Percentiles rank a stretch among this genome's conserved stretches.
Conservation (phyloP, 2,113 vertebrate species). For the Glaucidium brasilianum region DNA sequence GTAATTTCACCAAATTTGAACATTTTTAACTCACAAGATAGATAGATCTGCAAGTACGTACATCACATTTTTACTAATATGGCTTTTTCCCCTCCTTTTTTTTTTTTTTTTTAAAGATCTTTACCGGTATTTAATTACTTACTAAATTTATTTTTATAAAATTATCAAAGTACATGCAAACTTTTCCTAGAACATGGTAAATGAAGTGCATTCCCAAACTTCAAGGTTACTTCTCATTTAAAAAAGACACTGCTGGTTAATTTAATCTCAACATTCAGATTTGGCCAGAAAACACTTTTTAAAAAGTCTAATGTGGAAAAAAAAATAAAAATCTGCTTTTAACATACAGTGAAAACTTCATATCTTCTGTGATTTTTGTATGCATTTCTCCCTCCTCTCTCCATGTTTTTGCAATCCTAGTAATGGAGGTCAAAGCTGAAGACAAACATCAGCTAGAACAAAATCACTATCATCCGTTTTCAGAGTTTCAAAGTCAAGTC, state of each 20-base stretch:
- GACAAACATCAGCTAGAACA: not conserved
- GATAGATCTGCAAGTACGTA: conserved; percentile 58
- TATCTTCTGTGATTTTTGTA: not conserved
- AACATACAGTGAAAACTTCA: not conserved
- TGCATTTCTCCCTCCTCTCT: not conserved
- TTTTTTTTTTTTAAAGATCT: conserved; percentile 18
- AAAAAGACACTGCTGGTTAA: conserved; percentile 41
- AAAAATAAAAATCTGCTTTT: not conserved
- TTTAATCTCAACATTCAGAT: conserved; percentile 30
- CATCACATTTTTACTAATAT: conserved; percentile 75
- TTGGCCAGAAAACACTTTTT: not conserved
- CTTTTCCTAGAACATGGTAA: conserved; percentile 32
- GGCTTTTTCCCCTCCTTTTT: conserved; percentile 73
- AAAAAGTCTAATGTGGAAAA: not conserved
- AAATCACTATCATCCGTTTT: not conserved
- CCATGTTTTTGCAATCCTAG: not conserved
- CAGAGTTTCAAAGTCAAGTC: not conserved
- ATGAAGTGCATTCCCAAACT: conserved; percentile 22
- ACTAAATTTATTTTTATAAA: conserved; percentile 65
- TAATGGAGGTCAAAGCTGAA: not conserved
- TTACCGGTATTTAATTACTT: conserved; percentile 59
- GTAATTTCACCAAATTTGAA: conserved; percentile 52
- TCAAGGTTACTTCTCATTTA: not conserved
- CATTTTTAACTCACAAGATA: conserved; percentile 56
- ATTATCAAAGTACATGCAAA: conserved; percentile 57